Evolutionary conservation across 2,888 invertebrate genomes (phyloP), one percentile per base, ranked within the genome.

Genomic region (Graphium colonna): DNA sequence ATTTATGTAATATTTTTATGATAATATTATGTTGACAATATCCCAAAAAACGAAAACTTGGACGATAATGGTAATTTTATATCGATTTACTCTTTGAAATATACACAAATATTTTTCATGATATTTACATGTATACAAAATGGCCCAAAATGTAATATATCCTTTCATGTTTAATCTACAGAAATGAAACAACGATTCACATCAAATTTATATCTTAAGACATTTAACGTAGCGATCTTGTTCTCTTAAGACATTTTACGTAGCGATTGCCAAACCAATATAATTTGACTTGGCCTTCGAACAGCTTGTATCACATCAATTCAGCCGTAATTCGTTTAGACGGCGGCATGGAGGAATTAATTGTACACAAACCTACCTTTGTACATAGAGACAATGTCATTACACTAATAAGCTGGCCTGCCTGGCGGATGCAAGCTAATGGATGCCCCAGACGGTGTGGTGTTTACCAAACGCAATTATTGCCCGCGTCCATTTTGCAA

Each of bases 391-490:
- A 69, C 69, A 80, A 82, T 76, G 75, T 75, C 77, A 85, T 83
- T 83, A 83, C 65, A 63, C 57, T 68, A 72, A 77, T 73, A 76
- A 75, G 73, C 71, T 60, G 57, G 62, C 64, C 64, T 64, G 66
- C 64, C 63, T 69, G 65, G 67, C 68, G 69, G 63, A 59, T 48
- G 59, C 59, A 60, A 7, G 59, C 63, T 83, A 86, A 85, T 85
- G 84, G 82, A 79, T 63, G 69, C 67, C 63, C 58, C 61, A 62
- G 59, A 60, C 58, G 63, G 68, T 62, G 68, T 63, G 69, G 62
- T 85, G 79, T 87, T 82, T 82, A 70, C 75, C 64, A 85, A 89
- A 89, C 81, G 74, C 74, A 87, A 88, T 88, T 88, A 88, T 81
- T 82, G 73, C 67, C 72, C 66, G 65, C 79, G 80, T 80, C 82